Evolutionary conservation across 2,113 vertebrate genomes (phyloP).

Genomic region (Xiphias gladius): DNA sequence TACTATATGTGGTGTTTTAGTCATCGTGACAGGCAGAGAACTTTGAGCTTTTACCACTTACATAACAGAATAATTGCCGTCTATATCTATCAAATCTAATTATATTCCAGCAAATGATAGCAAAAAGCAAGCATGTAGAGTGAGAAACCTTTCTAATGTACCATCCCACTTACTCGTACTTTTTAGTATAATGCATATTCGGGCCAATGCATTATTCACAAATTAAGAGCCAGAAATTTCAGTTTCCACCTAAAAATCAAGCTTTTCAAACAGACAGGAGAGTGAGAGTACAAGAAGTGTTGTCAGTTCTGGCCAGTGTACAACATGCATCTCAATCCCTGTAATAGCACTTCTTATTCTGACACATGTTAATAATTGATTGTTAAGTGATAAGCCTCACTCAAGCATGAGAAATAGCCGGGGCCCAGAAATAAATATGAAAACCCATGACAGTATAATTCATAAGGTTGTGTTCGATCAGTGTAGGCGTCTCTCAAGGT

Average conservation of each 20-base stretch:
- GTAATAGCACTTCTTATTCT: constrained; percentile 82
- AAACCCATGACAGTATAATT: constrained; percentile 83
- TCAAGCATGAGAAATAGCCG: constrained; percentile 83
- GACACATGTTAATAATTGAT: constrained; percentile 87
- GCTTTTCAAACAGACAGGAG: constrained; percentile 62
- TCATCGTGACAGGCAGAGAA: constrained; percentile 41
- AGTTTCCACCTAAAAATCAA: constrained; percentile 69
- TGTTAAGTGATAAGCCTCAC: constrained; percentile 84
- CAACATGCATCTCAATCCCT: constrained; percentile 79
- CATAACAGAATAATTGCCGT: constrained; percentile 34
- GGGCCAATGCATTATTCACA: constrained; percentile 78
- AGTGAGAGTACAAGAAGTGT: constrained; percentile 77
- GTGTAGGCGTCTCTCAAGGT: constrained; percentile 77
- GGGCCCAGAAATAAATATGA: constrained; percentile 83
- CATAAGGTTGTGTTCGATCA: constrained; percentile 85
- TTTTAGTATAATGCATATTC: constrained; percentile 76
- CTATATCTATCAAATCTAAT: constrained; percentile 41
- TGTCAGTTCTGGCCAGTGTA: constrained; percentile 80
- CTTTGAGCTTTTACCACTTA: constrained; percentile 42
- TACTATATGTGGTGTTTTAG: constrained; percentile 38
- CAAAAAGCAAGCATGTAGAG: constrained; percentile 57
- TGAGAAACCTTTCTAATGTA: constrained; percentile 72
- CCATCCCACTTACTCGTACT: constrained; percentile 61
- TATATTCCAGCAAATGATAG: constrained; percentile 53
- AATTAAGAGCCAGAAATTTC: constrained; percentile 75